Evolutionary conservation across 2,113 vertebrate genomes (phyloP), one percentile per base, ranked within the genome.

Genomic region (Phoxinus phoxinus): DNA sequence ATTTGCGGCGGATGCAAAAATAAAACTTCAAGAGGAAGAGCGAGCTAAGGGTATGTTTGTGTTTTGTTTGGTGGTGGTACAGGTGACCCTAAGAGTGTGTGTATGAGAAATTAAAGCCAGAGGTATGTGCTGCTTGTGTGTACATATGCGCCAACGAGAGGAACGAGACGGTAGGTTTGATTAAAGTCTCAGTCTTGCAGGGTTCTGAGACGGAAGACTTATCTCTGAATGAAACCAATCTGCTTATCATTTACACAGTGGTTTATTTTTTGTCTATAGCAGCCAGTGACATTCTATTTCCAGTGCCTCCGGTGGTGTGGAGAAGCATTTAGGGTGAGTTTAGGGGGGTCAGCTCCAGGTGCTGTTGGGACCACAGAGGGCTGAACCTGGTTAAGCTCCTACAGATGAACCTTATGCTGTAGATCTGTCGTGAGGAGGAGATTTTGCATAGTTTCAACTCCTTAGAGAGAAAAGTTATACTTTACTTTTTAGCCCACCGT

Each of bases 201-300:
- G 90, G 92, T 92, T 94, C 90, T 92, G 92, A 89, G 92, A 91
- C 89, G 89, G 91, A 89, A 51, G 79, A 79, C 93, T 90, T 94
- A 94, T 93, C 90, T 93, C 91, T 91, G 91, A 94, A 92, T 93
- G 90, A 94, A 94, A 93, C 93, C 94, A 94, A 94, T 95, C 93
- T 95, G 89, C 90, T 92, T 90, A 87, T 93, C 92, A 90, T 90
- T 91, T 90, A 83, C 89, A 92, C 91, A 92, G 89, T n/a, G 89
- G 90, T 92, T 89, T 83, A 86, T 94, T 92, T 94, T 91, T 80
- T 89, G 90, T 91, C 91, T 91, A 90, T 92, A 90, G 90, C 92
- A 93, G 94, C 91, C 90, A 94, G 91, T 94, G 93, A 93, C 92
- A 94, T 94, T 94, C 93, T 91, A 91, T 90, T 91, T 88, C 76